Base-by-base conservation (phyloP, 2,113 vertebrate genomes). In the Bostrychus sinensis region DNA sequence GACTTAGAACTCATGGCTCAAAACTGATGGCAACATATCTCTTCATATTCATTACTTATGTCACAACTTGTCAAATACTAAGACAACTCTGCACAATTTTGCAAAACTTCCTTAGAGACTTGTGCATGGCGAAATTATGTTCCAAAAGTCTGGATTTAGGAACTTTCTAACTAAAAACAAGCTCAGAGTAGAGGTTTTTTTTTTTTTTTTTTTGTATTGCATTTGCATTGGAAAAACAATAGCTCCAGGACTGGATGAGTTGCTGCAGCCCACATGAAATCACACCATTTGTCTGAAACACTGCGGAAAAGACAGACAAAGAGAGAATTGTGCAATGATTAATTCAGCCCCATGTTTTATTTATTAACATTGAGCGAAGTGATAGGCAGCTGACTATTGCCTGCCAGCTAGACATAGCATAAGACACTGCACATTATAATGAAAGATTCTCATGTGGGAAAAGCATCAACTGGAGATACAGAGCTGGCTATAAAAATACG, bases 361-460 rank as follows among this genome's bases (percentile, higher is more conserved):
- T 82, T 81, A 80, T 87, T 79, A 68, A 80, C 77, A 62, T 74
- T 66, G 38, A 67, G 62, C 23, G 16, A 32, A 43, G 10, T 60
- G 69, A 77, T 74, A 45, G 72, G 72, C 80, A 56, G 66, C 34
- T 34, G 60, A 70, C 68, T 26, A 42, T 76, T 26, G 48, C 46
- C 58, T 56, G 73, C 51, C 76, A 74, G 79, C 54, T 62, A 62
- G n/a, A n/a, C 39, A 17, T 5, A 68, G 62, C 65, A 63, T 10
- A 68, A 64, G 66, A 42, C 60, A 66, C 59, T 38, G 20, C 34
- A 42, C 62, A 81, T 66, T 59, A 14, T 57, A 37, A 66, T 76
- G 67, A 85, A 76, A 88, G 78, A 77, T 56, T 64, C 62, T 42
- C 87, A 85, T 88, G 81, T 86, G 83, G 84, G 68, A 59, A 89